phyloP scores from a whole-genome alignment of 2,888 invertebrate species.

The Tribolium freemani region DNA sequence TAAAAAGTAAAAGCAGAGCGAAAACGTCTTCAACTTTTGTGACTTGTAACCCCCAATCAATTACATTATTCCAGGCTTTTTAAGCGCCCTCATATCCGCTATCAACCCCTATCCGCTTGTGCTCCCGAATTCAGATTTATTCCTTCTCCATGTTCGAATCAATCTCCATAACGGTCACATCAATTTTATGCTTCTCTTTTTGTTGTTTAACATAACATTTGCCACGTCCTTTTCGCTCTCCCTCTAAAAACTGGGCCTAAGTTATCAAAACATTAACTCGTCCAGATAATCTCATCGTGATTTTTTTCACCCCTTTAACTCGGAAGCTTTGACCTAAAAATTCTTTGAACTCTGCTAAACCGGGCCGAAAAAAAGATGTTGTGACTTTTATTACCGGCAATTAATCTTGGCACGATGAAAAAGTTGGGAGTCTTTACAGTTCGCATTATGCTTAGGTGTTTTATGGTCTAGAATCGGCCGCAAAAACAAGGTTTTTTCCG shows the following conservation, averaged over 20 bases:
- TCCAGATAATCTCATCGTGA: neutral
- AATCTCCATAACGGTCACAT: neutral
- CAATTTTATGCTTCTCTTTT: neutral
- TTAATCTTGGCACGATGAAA: constrained; percentile 19
- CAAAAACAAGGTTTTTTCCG: constrained; percentile 4
- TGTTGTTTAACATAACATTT: constrained; percentile 7
- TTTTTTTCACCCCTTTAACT: neutral
- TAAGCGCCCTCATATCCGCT: neutral
- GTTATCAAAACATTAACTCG: neutral
- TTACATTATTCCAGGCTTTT: neutral
- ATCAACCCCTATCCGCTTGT: neutral
- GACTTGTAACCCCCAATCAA: neutral
- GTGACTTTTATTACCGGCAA: constrained; percentile 17
- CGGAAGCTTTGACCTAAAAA: neutral
- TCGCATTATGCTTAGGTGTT: constrained; percentile 11
- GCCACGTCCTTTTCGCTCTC: neutral
- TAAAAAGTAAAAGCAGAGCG: no score
- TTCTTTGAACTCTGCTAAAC: neutral
- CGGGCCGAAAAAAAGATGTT: neutral
- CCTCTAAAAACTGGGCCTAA: neutral
- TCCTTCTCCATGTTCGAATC: neutral
- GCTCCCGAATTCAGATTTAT: neutral
- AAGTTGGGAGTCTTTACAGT: constrained; percentile 5
- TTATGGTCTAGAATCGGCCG: constrained; percentile 8
- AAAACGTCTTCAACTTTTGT: no score